These are phyloP conservation scores for Antheraea pernyi DNA, from an alignment of 1,140 invertebrate species.

Conservation along the genomic window DNA sequence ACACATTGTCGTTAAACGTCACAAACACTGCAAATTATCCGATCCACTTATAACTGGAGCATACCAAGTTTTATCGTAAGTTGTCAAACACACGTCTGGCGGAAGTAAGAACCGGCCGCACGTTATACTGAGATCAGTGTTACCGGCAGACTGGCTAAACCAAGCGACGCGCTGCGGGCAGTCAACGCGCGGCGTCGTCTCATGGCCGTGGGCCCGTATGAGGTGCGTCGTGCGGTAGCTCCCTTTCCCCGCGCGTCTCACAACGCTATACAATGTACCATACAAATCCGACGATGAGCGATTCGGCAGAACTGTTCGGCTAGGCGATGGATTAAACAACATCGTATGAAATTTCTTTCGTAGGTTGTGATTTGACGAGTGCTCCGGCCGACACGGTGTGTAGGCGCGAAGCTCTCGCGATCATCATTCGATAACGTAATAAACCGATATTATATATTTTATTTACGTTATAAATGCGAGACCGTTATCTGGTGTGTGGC, in stretches of 20 bases:
- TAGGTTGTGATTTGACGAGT: constrained; percentile 52
- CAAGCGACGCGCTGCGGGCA: constrained; percentile 30
- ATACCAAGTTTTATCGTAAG: constrained; percentile 61
- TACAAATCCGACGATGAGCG: constrained; percentile 56
- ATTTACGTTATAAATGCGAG: constrained; percentile 49
- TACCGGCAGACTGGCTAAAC: constrained; percentile 36
- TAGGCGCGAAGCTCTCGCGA: constrained; percentile 40
- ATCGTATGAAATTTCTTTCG: constrained; percentile 62
- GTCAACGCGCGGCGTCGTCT: constrained; percentile 30
- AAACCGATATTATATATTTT: constrained; percentile 56
- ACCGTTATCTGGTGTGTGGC: constrained; percentile 57
- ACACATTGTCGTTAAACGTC: constrained; percentile 57
- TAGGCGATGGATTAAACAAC: constrained; percentile 53
- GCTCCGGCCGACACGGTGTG: constrained; percentile 41
- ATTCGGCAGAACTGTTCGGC: constrained; percentile 49
- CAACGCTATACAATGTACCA: constrained; percentile 44
- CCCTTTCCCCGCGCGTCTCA: constrained; percentile 31
- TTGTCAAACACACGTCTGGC: constrained; percentile 40
- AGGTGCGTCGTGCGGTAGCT: constrained; percentile 49
- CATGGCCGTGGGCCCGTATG: constrained; percentile 24
- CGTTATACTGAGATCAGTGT: constrained; percentile 34
- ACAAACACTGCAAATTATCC: constrained; percentile 65
- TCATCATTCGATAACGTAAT: constrained; percentile 50
- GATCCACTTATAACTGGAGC: constrained; percentile 45
- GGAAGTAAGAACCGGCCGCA: constrained; percentile 14